Percentiles rank a stretch among this genome's conserved stretches.
Evolutionary conservation across 2,797 vertebrate species (phyloP).

Genomic region (Lutjanus campechanus): DNA sequence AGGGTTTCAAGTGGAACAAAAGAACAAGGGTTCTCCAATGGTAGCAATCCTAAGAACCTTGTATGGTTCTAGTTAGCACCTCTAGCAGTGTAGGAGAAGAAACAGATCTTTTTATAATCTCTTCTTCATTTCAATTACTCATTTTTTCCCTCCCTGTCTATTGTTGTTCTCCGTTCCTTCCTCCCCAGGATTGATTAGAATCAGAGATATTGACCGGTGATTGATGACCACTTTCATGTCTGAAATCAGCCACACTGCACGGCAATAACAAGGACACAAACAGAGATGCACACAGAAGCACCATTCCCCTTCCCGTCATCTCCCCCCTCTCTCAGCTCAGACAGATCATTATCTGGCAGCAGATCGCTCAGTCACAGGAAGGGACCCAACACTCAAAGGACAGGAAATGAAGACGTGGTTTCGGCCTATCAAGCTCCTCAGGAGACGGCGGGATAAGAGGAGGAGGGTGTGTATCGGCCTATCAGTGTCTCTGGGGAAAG

Average conservation of each 20-base stretch:
- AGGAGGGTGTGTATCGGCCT: constrained; percentile 1
- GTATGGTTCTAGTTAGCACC: too few species aligned
- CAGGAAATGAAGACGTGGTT: constrained; percentile 73
- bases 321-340: constrained; percentile 19
- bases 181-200: constrained; percentile 23
- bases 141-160: background rate
- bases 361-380: constrained; percentile 64
- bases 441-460: constrained; percentile 48
- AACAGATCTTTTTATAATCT: constrained; percentile 13
- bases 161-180: constrained; percentile 19
- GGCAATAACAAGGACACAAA: constrained; percentile 19
- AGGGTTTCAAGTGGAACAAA: too few species aligned
- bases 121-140: background rate
- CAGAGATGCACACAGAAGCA: constrained; percentile 16
- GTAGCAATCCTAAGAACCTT: too few species aligned
- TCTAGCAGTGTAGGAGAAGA: background rate
- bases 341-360: constrained; percentile 65
- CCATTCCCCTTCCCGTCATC: constrained; percentile 37
- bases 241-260: constrained; percentile 11
- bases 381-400: constrained; percentile 51
- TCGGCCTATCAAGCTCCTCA: constrained; percentile 49
- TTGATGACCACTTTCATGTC: constrained; percentile 43
- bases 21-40: too few species aligned
- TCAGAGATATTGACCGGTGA: constrained; percentile 37
- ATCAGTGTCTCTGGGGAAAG: constrained; percentile 49